Base-by-base conservation (phyloP, 2,888 invertebrate species). In the Busseola fusca region DNA sequence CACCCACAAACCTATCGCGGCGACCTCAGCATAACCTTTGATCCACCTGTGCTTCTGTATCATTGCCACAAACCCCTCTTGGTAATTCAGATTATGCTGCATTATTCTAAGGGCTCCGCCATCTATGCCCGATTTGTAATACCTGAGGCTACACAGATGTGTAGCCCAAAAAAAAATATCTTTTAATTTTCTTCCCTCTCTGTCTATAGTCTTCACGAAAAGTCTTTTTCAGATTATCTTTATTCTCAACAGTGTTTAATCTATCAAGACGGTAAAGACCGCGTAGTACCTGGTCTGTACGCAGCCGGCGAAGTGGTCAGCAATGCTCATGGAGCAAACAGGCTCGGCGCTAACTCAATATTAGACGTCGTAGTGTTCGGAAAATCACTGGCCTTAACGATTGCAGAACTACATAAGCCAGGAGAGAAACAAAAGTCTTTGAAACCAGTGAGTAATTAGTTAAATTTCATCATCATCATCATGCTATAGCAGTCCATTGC, bases 361-460 rank as follows among this genome's bases (percentile, higher is more conserved):
- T 96, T 99, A 21, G 99, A 99, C 96, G 93, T 99, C 80, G 99
- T 99, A 0, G 98, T 99, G 21, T 99, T 99, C 90, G 99, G 99
- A 27, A 97, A 99, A 78, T 98, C 99, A n/a, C 98, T 99, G 87
- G 98, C 98, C 5, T 96, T 97, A 72, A 98, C 98, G 12, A 98
- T 99, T 84, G 96, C 97, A 2, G 96, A 96, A 75, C 97, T 97
- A 81, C 96, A 97, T 89, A 98, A 97, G 88, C 99, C 99, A 0
- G 98, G 99, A 1, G 98, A 98, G 50, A 92, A 94, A 25, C 96
- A 98, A 78, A 97, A 97, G 10, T 93, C 96, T 21, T 91, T 99
- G 1, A 97, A 96, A 88, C 95, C 97, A 69, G 98, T 98, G 90
- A 94, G 96, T 93, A 37, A 16, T 12, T 93, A 30, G 21, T 16